Evolutionary conservation across 2,113 vertebrate genomes (phyloP), one percentile per base, ranked within the genome.

Genomic region (Cheirogaleus medius): DNA sequence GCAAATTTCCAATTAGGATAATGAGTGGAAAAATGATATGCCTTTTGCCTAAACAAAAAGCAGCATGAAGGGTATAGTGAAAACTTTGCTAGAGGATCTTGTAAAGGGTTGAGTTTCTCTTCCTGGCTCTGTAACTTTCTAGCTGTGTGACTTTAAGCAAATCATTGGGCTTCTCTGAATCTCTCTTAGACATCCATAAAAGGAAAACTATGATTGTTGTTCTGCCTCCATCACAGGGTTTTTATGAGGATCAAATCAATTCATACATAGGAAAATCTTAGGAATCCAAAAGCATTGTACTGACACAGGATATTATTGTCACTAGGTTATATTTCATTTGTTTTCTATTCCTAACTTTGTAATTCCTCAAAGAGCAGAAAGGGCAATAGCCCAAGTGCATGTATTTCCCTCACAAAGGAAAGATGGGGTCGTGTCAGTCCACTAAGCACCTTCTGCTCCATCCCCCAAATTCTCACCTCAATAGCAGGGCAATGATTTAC

Each of bases 401-500:
- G 34, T 4, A 32, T 2, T 37, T 18, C 3, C 71, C 21, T 91
- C 25, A 18, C 71, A 60, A 27, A 68, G 60, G 44, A 60, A 78
- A 68, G 56, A 8, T 11, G 4, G 39, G 32, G 5, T 4, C 7
- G 6, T 4, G 5, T 8, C 0, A 5, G 11, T 29, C 23, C 18
- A 2, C 23, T 4, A 1, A 14, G 2, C n/a, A n/a, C 1, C 27
- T 39, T 82, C 13, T 21, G 6, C 56, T 66, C 60, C 37, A 56
- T 3, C 5, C 17, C 2, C 1, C 18, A 32, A 8, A 25, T 6
- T 0, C 25, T 11, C 17, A 3, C n/a, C 56, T 12, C 6, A 34
- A 64, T 0, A 44, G 23, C n/a, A 21, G 10, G n/a, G 13, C 1
- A 34, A 15, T 9, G 66, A 15, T 20, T 80, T n/a, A 66, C 29